phyloP scores from a whole-genome alignment of 2,888 invertebrate species.

The Cryptus viduatorius region DNA sequence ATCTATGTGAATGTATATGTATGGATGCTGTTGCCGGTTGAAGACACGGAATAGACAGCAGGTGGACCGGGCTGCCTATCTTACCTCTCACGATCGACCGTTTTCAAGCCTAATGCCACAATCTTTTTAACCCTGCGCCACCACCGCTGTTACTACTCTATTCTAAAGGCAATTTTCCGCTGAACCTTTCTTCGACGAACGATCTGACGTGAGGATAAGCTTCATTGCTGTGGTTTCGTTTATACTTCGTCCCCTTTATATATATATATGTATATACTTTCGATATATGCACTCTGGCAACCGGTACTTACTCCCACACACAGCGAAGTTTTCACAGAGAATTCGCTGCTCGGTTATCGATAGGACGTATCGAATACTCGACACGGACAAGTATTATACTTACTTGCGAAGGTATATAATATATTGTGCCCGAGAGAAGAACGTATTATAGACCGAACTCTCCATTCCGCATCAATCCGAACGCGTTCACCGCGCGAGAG shows the following conservation, averaged over 20 bases:
- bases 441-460: slow-evolving; percentile 13
- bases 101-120: slow-evolving; percentile 36
- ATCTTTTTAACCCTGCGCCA: slow-evolving; percentile 29
- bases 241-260: neutral
- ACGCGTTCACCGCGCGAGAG: slow-evolving; percentile 28
- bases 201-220: slow-evolving; percentile 64
- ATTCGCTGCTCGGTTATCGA: slow-evolving; percentile 64
- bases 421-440: slow-evolving; percentile 16
- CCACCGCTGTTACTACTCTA: neutral
- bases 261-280: neutral
- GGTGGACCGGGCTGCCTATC: slow-evolving; percentile 6
- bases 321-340: slow-evolving; percentile 38
- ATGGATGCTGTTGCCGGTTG: neutral
- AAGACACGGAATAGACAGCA: slow-evolving; percentile 23
- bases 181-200: slow-evolving; percentile 57
- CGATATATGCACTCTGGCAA: slow-evolving; percentile 12
- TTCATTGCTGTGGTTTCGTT: slow-evolving; percentile 41
- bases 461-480: slow-evolving; percentile 55
- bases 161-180: slow-evolving; percentile 33
- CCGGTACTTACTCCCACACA: slow-evolving; percentile 18
- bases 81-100: slow-evolving; percentile 34
- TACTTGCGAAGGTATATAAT: slow-evolving; percentile 10
- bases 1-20: neutral
- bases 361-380: slow-evolving; percentile 63
- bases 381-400: slow-evolving; percentile 30